phyloP scores from a whole-genome alignment of 1,140 invertebrate genomes.

The Cotesia typhae region DNA sequence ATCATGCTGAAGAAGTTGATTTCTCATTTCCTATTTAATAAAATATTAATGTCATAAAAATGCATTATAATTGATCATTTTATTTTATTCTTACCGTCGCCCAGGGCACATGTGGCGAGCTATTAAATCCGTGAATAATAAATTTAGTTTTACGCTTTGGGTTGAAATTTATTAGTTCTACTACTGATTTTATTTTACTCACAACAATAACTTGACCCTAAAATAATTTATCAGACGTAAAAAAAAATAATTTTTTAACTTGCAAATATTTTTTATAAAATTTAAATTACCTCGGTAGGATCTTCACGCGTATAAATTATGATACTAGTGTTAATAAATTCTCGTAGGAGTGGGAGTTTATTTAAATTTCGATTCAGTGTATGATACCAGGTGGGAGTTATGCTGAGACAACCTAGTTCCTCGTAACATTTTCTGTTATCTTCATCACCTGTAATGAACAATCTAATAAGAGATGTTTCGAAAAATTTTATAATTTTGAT shows the following conservation, averaged over 20 bases:
- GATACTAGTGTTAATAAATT: slow-evolving; percentile 83
- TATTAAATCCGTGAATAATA: slow-evolving; percentile 90
- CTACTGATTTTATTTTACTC: slow-evolving; percentile 75
- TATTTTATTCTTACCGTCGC: slow-evolving; percentile 69
- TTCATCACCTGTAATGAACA: slow-evolving; percentile 72
- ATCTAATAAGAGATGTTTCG: too few relatives aligned
- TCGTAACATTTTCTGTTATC: slow-evolving; percentile 83
- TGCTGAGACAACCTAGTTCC: slow-evolving; percentile 81
- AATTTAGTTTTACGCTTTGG: slow-evolving; percentile 78
- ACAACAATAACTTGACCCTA: slow-evolving; percentile 75
- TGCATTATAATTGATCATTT: too few relatives aligned
- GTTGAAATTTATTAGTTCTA: slow-evolving; percentile 79
- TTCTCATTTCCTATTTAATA: slow-evolving; percentile 74
- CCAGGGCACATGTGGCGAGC: slow-evolving; percentile 86
- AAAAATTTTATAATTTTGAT: too few relatives aligned
- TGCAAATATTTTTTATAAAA: too few relatives aligned
- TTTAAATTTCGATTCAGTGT: slow-evolving; percentile 82
- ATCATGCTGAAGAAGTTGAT: slow-evolving; percentile 78
- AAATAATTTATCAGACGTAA: background rate
- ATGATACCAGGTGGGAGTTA: slow-evolving; percentile 86
- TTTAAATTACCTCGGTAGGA: slow-evolving; percentile 71
- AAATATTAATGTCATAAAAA: too few relatives aligned
- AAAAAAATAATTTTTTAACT: background rate
- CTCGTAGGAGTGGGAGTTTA: slow-evolving; percentile 79
- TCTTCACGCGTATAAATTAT: slow-evolving; percentile 81